Evolutionary conservation across 2,797 vertebrate genomes (phyloP), one percentile per base, ranked within the genome.

Genomic region (Telmatherina bonti): DNA sequence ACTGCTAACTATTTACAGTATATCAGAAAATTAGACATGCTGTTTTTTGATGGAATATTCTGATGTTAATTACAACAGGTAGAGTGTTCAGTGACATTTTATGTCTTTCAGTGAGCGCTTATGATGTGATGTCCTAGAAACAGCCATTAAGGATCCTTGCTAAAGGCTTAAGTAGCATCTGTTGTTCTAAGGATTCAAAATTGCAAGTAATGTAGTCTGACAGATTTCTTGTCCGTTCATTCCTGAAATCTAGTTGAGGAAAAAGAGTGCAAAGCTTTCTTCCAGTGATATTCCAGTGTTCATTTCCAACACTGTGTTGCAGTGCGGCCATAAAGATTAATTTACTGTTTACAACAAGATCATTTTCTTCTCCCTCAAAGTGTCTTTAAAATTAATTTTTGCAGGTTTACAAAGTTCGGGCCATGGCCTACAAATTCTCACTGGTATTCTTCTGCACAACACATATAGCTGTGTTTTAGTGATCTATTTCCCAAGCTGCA

Each of bases 391-490:
- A 79, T 72, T 27, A 10, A 12, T 70, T 77, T 75, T 49, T 43
- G 55, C 35, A 52, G 41, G 65, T 74, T 61, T 38, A 29, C 55
- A 51, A 71, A 68, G 71, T 51, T 59, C 6, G 15, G 70, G 64
- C 59, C 49, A 71, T 54, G 36, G 51, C 52, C 51, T 55, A 13
- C 52, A 68, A 63, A 41, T 12, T 22, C 61, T 68, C 51, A 11
- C 52, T 24, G 70, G 53, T 35, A 51, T 53, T 58, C 12, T 16
- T n/a, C 56, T 26, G 54, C 49, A 69, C 64, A 75, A 66, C 52
- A 76, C 73, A 84, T 73, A 70, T 70, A 83, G 73, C 76, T 36
- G 30, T 58, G 57, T 65, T 70, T 76, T 58, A 30, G 38, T 77
- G 45, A 69, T 80, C 54, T 59, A 66, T 57, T 54, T 62, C 58